phyloP scores from a whole-genome alignment of 2,797 vertebrate species.

The Ptychadena robeensis region DNA sequence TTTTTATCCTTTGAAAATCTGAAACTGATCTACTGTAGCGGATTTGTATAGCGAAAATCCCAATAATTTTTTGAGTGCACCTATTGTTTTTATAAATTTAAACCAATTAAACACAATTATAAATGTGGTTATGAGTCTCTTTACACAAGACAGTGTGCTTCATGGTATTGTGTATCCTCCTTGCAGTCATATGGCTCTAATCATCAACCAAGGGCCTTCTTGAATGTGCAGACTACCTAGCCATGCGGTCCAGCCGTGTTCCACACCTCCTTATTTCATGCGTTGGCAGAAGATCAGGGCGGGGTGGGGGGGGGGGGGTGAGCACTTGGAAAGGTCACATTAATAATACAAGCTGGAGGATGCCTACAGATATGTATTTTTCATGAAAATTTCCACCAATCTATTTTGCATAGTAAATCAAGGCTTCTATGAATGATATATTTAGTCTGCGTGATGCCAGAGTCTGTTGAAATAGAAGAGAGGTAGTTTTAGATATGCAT shows the following conservation, averaged over 20 bases:
- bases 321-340: slow-evolving; percentile 50
- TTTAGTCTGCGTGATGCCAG: slow-evolving; percentile 25
- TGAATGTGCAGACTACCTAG: slow-evolving; percentile 5
- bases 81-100: too few relatives aligned
- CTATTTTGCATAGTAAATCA: slow-evolving; percentile 59
- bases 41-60: too few relatives aligned
- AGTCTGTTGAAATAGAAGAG: neutral
- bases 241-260: slow-evolving; percentile 19
- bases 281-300: slow-evolving; percentile 33
- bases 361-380: slow-evolving; percentile 59
- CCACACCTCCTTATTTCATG: slow-evolving; percentile 46
- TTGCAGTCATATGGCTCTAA: neutral
- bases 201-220: neutral
- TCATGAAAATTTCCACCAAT: slow-evolving; percentile 55
- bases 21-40: too few relatives aligned
- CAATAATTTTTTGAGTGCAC: neutral
- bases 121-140: neutral
- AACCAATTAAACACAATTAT: neutral
- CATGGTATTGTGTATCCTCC: neutral
- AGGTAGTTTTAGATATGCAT: slow-evolving; percentile 19
- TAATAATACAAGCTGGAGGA: slow-evolving; percentile 55
- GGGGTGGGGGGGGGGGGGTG: slow-evolving; percentile 29
- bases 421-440: slow-evolving; percentile 56
- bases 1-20: too few relatives aligned
- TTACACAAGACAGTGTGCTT: neutral